A percentile compares a stretch with the other conserved stretches of the same genome.
Conservation (phyloP, 92 coral and sea anemone genomes). For the Palythoa caribaeorum region DNA sequence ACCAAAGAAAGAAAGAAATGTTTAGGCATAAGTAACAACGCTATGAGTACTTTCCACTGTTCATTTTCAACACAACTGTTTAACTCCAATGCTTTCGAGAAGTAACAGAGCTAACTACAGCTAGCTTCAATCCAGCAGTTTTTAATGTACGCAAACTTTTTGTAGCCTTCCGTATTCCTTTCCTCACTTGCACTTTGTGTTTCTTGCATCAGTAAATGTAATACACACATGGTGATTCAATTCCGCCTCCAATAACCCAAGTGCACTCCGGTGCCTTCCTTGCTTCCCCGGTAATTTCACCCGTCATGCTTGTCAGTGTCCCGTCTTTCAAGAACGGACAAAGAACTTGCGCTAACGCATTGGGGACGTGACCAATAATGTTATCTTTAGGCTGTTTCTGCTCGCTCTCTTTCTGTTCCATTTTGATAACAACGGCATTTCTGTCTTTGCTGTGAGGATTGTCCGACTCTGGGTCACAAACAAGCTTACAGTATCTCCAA, state of each 20-base stretch:
- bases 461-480: constrained; percentile 42
- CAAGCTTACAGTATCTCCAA: constrained; percentile 49
- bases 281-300: constrained; percentile 52
- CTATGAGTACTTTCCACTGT: too few species aligned
- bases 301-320: constrained; percentile 45
- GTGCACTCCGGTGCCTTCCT: constrained; percentile 48
- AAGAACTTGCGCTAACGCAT: constrained; percentile 32
- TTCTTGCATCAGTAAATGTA: background rate
- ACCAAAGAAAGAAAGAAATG: too few species aligned
- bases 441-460: constrained; percentile 40
- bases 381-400: background rate
- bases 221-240: constrained; percentile 47
- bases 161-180: background rate
- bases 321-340: constrained; percentile 52
- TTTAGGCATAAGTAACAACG: too few species aligned
- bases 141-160: too few species aligned
- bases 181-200: background rate
- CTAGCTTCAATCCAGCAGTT: too few species aligned
- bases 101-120: too few species aligned
- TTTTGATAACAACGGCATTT: constrained; percentile 47
- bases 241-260: constrained; percentile 33
- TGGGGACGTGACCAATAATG: constrained; percentile 29
- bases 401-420: constrained; percentile 5
- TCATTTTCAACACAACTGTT: too few species aligned
- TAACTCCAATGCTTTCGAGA: too few species aligned